A percentile compares a stretch with the other conserved stretches of the same genome.
Evolutionary conservation across 1,140 invertebrate species (phyloP).

Genomic region (Cryptotermes secundus): DNA sequence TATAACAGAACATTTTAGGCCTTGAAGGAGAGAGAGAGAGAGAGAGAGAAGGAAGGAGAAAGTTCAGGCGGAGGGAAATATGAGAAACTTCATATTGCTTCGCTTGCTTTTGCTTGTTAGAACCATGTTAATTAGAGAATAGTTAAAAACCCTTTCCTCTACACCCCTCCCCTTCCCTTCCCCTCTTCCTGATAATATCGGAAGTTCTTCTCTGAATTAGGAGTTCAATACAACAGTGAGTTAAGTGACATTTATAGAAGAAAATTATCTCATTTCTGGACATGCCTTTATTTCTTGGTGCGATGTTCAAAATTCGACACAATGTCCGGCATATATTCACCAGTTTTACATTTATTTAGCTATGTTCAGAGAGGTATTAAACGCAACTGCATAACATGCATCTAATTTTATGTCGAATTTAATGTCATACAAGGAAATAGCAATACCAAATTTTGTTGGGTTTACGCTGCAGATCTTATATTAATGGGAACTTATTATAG

Average conservation of each 20-base stretch:
- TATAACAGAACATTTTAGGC: slow-evolving; percentile 29
- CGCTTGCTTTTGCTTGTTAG: slow-evolving; percentile 20
- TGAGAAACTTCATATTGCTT: slow-evolving; percentile 26
- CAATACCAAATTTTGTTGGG: too few relatives aligned
- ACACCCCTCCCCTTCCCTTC: not conserved
- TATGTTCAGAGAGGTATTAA: too few relatives aligned
- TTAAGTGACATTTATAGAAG: not conserved
- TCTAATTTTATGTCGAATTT: too few relatives aligned
- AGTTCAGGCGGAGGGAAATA: slow-evolving; percentile 38
- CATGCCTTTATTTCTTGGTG: too few relatives aligned
- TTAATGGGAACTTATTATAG: too few relatives aligned
- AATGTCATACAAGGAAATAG: too few relatives aligned
- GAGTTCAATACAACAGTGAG: not conserved
- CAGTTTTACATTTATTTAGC: too few relatives aligned
- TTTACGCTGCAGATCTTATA: too few relatives aligned
- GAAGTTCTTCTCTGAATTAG: not conserved
- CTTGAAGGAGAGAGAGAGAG: slow-evolving; percentile 36
- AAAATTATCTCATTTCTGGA: too few relatives aligned
- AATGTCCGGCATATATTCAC: too few relatives aligned
- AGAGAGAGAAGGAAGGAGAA: slow-evolving; percentile 41
- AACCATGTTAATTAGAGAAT: slow-evolving; percentile 26
- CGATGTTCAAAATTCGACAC: too few relatives aligned
- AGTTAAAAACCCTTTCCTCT: slow-evolving; percentile 15
- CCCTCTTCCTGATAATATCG: not conserved
- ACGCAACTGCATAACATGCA: too few relatives aligned